Evolutionary conservation across 2,113 vertebrate genomes (phyloP), one percentile per base, ranked within the genome.

Genomic region (Otis tarda): DNA sequence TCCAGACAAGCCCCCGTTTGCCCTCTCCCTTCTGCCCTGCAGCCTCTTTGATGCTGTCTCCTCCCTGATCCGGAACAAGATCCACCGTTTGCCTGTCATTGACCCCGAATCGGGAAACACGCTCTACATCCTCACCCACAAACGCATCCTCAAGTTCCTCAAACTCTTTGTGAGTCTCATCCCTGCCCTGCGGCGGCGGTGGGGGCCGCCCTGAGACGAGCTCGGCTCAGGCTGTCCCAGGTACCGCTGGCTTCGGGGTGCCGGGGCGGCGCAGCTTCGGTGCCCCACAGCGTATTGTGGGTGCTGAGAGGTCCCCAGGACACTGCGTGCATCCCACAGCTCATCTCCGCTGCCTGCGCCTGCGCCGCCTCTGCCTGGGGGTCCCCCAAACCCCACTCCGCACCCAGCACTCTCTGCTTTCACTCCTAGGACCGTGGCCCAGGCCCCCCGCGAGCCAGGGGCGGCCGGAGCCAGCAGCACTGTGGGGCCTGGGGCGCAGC

Each of bases 71-170:
- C 99, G 96, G 90, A 98, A 99, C 97, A 99, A 99, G 98, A 99
- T 99, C 97, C 99, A 99, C 95, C 99, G 99, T 39, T 95, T 99
- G 94, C 99, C 99, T 18, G 99, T 99, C 50, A 99, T 99, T 17
- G 99, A 99, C 97, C 99, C 99, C 0, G 97, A 98, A 89, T 99
- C 99, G 0, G 99, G 99, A 49, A 99, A 99, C 97, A 99, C 99
- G 0, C 98, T 99, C 74, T 99, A 99, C 95, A 99, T 99, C 89
- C 98, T 99, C 86, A 99, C 99, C n/a, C 99, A 99, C 97, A 99
- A 99, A 95, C 98, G 99, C 95, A 99, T 99, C 96, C 99, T 99
- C 90, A 99, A 99, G 97, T 99, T 99, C 97, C 98, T 99, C 94
- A 99, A 99, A 81, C 98, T 99, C 81, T 99, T 99, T 97, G 99